Conservation (phyloP, 2,797 vertebrate species). For the Acomys russatus region DNA sequence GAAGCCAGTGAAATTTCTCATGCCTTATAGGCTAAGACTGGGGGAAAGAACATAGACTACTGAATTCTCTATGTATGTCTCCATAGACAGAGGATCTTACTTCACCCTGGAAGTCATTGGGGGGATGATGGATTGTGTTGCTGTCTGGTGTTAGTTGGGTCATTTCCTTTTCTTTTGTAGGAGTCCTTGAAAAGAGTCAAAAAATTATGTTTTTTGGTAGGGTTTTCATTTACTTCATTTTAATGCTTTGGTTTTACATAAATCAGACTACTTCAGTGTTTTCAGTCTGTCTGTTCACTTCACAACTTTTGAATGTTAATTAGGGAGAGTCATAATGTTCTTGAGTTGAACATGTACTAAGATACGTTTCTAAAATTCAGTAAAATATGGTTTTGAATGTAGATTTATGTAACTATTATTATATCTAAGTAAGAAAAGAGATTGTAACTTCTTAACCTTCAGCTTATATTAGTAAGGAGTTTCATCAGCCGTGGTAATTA, state of each 20-base stretch:
- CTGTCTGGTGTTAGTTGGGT: not conserved
- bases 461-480: not conserved
- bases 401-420: slow-evolving; percentile 16
- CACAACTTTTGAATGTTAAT: slow-evolving; percentile 52
- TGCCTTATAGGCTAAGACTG: not conserved
- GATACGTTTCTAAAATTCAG: slow-evolving; percentile 52
- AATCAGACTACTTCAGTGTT: slow-evolving; percentile 21
- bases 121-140: not conserved
- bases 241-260: slow-evolving; percentile 20
- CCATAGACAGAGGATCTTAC: not conserved
- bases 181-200: not conserved
- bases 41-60: not conserved
- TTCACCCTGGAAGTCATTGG: not conserved
- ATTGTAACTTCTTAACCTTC: not conserved
- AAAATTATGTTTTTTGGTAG: not conserved
- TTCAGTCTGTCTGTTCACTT: slow-evolving; percentile 16
- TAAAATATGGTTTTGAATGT: slow-evolving; percentile 26
- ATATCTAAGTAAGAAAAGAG: slow-evolving; percentile 5
- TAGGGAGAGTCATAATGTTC: slow-evolving; percentile 51
- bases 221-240: slow-evolving; percentile 33
- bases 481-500: not conserved
- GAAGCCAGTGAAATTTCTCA: not conserved
- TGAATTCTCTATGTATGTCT: not conserved
- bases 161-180: not conserved
- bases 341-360: slow-evolving; percentile 44